Evolutionary conservation across 2,888 invertebrate species (phyloP), one percentile per base, ranked within the genome.

Genomic region (Drosophila sordidula): DNA sequence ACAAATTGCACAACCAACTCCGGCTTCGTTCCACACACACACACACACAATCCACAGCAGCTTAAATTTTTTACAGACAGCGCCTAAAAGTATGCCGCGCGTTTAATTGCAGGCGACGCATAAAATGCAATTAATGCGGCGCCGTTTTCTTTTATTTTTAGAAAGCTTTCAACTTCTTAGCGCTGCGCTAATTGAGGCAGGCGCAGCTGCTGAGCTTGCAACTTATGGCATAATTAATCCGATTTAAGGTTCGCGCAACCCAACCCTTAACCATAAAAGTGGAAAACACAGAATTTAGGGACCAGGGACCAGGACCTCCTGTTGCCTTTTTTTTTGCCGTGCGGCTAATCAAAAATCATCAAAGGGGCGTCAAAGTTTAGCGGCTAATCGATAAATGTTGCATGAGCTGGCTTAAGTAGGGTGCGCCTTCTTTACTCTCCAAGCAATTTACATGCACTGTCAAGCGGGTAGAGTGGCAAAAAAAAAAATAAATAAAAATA

Each of bases 191-290:
- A 78, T 78, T 77, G 76, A 63, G 50, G 39, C 45, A 52, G 26
- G 64, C 51, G 56, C 63, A 41, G 59, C 54, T 32, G 69, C 25
- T 26, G 38, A 34, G 61, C 70, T 57, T 80, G 69, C 70, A 57
- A 65, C 68, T 74, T 57, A 75, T 42, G 69, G 67, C 82, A 81
- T 72, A 81, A 81, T 75, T 84, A 87, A 85, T 70, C 64, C 75
- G 25, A 58, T 72, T 70, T 58, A 41, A 34, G 55, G 59, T 36
- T 49, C 26, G 25, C 18, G 16, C 49, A 38, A 6, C 41, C 38
- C 47, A 38, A 34, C 39, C 51, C 26, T 6, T 29, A 34, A n/a
- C 38, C 56, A 50, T n/a, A 61, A 49, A 47, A 14, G 5, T 29
- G 51, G 41, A 42, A 55, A 56, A 25, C 34, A 55, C 44, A 42